phyloP scores from a whole-genome alignment of 2,888 invertebrate genomes.

The Drosophila melanosoma region DNA sequence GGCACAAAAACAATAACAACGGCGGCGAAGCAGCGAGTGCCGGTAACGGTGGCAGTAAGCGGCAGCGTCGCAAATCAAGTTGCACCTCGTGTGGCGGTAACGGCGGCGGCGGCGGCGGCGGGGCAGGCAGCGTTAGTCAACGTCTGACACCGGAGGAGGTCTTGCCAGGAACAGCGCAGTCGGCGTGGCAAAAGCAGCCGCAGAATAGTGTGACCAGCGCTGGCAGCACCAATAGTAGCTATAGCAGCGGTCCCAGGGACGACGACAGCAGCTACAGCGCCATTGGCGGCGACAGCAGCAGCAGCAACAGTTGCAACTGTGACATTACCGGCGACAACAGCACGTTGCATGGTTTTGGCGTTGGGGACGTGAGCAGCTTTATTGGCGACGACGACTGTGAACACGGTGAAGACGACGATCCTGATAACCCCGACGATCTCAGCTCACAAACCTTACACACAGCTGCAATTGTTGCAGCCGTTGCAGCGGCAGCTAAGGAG shows the following conservation, averaged over 20 bases:
- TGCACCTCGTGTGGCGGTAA: constrained; percentile 65
- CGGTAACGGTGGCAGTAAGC: constrained; percentile 46
- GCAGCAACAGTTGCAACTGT: constrained; percentile 82
- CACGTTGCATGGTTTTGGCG: constrained; percentile 81
- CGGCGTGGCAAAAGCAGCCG: constrained; percentile 69
- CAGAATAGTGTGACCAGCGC: constrained; percentile 74
- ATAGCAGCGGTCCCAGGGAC: constrained; percentile 66
- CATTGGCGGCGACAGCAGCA: constrained; percentile 75
- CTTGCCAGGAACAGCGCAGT: constrained; percentile 42
- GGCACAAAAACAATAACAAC: constrained; percentile 71
- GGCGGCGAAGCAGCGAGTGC: constrained; percentile 31
- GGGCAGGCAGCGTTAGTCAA: constrained; percentile 39
- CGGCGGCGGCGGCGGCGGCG: constrained; percentile 17
- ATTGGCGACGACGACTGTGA: constrained; percentile 73
- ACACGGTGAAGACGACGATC: constrained; percentile 56
- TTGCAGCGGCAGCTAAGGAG: constrained; percentile 69
- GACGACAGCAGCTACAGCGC: constrained; percentile 71
- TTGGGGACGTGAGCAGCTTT: constrained; percentile 79
- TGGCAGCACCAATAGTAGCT: constrained; percentile 70
- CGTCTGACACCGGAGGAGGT: constrained; percentile 70
- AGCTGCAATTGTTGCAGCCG: constrained; percentile 74
- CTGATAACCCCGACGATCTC: constrained; percentile 56
- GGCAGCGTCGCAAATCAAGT: constrained; percentile 65
- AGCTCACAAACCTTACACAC: constrained; percentile 71
- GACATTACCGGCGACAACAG: constrained; percentile 83